phyloP scores from a whole-genome alignment of 37 sponge, comb jelly and placozoan species.

The Theonella swinhoei region DNA sequence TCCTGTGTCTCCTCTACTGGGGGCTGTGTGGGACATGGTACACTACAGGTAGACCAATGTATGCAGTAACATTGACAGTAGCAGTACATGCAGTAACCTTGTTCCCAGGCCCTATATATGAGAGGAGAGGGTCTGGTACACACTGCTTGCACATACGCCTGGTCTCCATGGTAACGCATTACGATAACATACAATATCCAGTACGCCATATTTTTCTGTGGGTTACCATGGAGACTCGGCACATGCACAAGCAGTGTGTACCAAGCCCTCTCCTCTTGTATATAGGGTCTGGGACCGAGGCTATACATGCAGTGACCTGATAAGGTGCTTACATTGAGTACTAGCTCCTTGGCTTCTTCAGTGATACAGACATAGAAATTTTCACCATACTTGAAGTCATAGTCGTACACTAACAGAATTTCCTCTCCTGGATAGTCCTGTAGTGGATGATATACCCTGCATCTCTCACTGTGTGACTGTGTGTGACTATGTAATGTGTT shows the following conservation, averaged over 20 bases:
- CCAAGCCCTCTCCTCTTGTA: no score
- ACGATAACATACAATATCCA: background rate
- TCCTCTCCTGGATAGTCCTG: slow-evolving; percentile 89
- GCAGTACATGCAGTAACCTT: background rate
- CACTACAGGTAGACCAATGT: background rate
- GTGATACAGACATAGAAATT: slow-evolving; percentile 95
- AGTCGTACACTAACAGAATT: slow-evolving; percentile 89
- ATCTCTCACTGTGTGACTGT: background rate
- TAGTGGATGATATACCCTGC: background rate
- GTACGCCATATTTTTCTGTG: background rate
- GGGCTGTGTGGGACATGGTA: slow-evolving; percentile 16
- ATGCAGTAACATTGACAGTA: background rate
- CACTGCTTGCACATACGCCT: no score
- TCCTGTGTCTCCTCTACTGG: slow-evolving; percentile 47
- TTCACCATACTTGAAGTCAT: slow-evolving; percentile 92
- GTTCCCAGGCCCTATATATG: no score
- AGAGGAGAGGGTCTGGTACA: no score
- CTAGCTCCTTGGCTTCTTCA: slow-evolving; percentile 86
- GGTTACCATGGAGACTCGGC: no score
- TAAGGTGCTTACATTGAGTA: slow-evolving; percentile 66
- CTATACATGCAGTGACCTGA: background rate
- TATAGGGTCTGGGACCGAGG: no score
- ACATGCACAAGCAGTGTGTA: no score
- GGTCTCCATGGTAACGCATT: no score
- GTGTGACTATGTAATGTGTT: background rate